A percentile compares a stretch with the other conserved stretches of the same genome.
These are phyloP conservation scores for Junco hyemalis DNA, from an alignment of 2,113 vertebrate genomes.

Conservation along the genomic window DNA sequence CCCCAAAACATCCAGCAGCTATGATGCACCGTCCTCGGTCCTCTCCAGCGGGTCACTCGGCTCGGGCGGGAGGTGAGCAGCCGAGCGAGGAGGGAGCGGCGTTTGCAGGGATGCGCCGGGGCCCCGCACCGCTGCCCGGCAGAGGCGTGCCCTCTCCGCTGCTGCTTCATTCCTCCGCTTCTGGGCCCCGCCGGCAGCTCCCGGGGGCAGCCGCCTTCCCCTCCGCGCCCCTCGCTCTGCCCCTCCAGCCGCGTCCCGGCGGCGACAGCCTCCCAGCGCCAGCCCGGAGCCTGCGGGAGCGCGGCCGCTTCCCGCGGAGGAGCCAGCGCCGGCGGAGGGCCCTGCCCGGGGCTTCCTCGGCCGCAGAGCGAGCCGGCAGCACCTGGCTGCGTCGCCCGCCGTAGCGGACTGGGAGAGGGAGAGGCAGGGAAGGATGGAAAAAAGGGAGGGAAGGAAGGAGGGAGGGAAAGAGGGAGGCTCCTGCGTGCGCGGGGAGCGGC, in stretches of 20 bases:
- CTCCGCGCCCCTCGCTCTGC: not conserved
- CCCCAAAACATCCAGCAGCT: not conserved
- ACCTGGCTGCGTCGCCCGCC: not conserved
- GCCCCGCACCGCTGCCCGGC: not conserved
- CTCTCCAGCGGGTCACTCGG: not conserved
- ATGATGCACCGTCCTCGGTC: not conserved
- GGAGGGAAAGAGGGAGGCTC: slow-evolving; percentile 29
- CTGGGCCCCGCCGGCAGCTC: not conserved
- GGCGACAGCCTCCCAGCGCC: not conserved
- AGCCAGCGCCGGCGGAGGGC: not conserved
- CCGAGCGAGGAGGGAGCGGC: not conserved
- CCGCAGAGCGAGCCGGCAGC: not conserved
- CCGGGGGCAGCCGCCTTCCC: not conserved
- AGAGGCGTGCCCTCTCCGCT: not conserved
- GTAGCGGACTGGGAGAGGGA: not conserved
- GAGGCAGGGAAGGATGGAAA: not conserved
- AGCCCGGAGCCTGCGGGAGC: not conserved
- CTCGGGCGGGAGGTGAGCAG: not conserved
- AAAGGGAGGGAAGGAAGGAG: not conserved
- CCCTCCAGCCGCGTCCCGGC: not conserved
- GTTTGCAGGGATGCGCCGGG: not conserved
- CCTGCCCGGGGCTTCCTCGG: slow-evolving; percentile 8
- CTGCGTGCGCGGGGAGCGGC: slow-evolving; percentile 34
- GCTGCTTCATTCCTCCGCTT: not conserved
- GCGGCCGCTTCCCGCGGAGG: not conserved